phyloP scores from a whole-genome alignment of 2,113 vertebrate genomes.

The Lasiurus cinereus region DNA sequence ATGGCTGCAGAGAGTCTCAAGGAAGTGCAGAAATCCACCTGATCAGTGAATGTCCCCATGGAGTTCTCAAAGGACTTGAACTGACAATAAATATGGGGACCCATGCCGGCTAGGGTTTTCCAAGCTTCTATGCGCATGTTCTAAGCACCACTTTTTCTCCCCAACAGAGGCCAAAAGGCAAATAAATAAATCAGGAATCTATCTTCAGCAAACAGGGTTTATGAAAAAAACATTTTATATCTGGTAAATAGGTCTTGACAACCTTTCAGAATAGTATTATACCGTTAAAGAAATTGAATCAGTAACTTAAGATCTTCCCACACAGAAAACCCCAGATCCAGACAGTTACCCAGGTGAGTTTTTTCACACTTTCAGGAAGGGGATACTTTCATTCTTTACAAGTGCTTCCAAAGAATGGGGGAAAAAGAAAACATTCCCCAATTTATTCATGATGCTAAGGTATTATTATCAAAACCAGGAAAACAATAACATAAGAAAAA shows the following conservation, averaged over 20 bases:
- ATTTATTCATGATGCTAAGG: background rate
- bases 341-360: background rate
- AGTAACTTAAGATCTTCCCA: conserved; percentile 22
- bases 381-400: background rate
- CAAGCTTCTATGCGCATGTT: background rate
- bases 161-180: background rate
- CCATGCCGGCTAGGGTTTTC: background rate
- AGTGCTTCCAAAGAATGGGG: conserved; percentile 13
- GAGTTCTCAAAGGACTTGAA: background rate
- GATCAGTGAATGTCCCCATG: background rate
- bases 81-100: background rate
- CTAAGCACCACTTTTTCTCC: background rate
- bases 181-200: conserved; percentile 13
- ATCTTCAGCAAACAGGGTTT: background rate
- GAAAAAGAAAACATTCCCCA: background rate
- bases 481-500: background rate
- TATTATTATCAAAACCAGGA: conserved; percentile 32
- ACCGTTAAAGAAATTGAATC: conserved; percentile 7
- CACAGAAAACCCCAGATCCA: background rate
- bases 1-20: background rate
- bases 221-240: background rate
- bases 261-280: background rate
- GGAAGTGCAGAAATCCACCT: background rate
- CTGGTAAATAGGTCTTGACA: background rate
- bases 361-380: background rate